Conservation (phyloP, 64 coral and sea anemone genomes). For the Dendronephthya gigantea region DNA sequence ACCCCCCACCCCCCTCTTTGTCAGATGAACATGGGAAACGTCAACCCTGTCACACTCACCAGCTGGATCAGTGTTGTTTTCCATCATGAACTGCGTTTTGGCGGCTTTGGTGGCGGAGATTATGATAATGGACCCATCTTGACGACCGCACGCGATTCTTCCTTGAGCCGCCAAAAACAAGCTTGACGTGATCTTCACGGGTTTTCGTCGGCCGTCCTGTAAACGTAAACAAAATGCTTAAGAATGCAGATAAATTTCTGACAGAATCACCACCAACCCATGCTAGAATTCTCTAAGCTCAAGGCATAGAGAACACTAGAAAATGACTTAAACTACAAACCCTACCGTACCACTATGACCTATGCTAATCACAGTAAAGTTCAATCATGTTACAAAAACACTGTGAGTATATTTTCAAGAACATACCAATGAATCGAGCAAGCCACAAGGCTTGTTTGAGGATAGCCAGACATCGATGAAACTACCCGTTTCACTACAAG, state of each 20-base stretch:
- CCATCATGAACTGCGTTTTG: conserved; percentile 41
- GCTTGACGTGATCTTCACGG: conserved; percentile 46
- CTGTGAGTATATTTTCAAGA: not conserved
- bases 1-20: too few relatives aligned
- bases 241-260: too few relatives aligned
- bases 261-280: too few relatives aligned
- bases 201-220: conserved; percentile 42
- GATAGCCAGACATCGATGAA: conserved; percentile 49
- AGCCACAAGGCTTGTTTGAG: conserved; percentile 32
- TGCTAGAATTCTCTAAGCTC: too few relatives aligned
- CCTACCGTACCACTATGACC: too few relatives aligned
- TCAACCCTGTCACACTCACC: not conserved
- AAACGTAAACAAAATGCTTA: not conserved
- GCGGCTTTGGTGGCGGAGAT: conserved; percentile 76
- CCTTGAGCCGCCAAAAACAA: conserved; percentile 64
- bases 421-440: conserved; percentile 61
- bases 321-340: too few relatives aligned
- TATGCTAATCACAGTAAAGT: too few relatives aligned
- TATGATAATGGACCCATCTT: conserved; percentile 91
- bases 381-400: too few relatives aligned
- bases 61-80: not conserved
- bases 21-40: too few relatives aligned
- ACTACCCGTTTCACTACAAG: conserved; percentile 15
- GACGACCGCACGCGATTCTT: conserved; percentile 72
- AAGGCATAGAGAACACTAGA: too few relatives aligned